phyloP scores from a whole-genome alignment of 2,797 vertebrate genomes.

The Melanotaenia pygmaea region DNA sequence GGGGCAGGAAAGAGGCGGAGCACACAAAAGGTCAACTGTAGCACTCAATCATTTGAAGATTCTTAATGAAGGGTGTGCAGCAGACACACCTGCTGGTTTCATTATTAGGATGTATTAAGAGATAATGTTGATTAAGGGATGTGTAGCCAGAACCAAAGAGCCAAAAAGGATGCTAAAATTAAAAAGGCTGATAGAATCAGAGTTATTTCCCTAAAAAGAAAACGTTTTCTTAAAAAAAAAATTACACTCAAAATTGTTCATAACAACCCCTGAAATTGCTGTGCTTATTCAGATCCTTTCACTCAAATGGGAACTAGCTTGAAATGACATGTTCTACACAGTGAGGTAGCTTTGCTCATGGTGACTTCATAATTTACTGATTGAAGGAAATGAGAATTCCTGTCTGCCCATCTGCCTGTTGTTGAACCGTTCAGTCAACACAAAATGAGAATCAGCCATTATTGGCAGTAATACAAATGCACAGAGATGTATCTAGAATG shows the following conservation, averaged over 20 bases:
- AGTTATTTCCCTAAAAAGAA: conserved; percentile 45
- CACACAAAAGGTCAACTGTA: conserved; percentile 81
- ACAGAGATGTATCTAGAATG: conserved; percentile 36
- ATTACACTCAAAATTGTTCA: conserved; percentile 59
- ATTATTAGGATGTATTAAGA: conserved; percentile 60
- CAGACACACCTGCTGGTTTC: conserved; percentile 75
- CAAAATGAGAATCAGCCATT: conserved; percentile 37
- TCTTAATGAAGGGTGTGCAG: conserved; percentile 82
- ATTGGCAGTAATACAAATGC: conserved; percentile 53
- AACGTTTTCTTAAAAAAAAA: conserved; percentile 52
- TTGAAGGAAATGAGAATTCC: conserved; percentile 49
- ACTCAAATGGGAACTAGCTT: conserved; percentile 46
- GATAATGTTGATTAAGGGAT: conserved; percentile 53
- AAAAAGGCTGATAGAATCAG: conserved; percentile 30
- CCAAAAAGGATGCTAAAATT: conserved; percentile 23
- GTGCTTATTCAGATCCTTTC: conserved; percentile 41
- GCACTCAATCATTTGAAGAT: conserved; percentile 82
- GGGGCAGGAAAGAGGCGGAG: conserved; percentile 67
- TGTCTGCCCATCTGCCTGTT: conserved; percentile 49
- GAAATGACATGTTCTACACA: conserved; percentile 54
- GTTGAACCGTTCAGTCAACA: conserved; percentile 38
- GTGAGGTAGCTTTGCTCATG: conserved; percentile 41
- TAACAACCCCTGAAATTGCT: conserved; percentile 48
- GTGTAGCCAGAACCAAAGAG: conserved; percentile 24
- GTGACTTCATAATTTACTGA: conserved; percentile 61